Conservation (phyloP, 2,888 invertebrate species). For the Agrochola lota region DNA sequence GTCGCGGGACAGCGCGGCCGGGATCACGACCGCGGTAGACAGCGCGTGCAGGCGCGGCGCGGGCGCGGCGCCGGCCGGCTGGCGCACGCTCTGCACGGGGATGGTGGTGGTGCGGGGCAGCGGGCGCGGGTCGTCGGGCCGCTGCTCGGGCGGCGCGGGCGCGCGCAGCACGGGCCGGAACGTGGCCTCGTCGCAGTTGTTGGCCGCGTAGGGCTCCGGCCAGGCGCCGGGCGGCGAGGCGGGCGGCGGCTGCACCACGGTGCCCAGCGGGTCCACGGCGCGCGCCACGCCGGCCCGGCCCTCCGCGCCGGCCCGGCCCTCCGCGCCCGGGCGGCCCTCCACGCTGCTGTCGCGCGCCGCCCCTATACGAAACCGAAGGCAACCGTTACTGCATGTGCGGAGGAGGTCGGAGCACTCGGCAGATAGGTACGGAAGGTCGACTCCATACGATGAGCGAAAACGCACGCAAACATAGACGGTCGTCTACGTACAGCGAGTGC, state of each 20-base stretch:
- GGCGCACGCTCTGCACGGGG: slow-evolving; percentile 78
- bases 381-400: slow-evolving; percentile 86
- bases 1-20: slow-evolving; percentile 48
- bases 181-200: slow-evolving; percentile 92
- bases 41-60: slow-evolving; percentile 67
- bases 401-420: slow-evolving; percentile 57
- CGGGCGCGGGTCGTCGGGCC: slow-evolving; percentile 75
- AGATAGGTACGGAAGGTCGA: not conserved
- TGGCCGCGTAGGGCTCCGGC: slow-evolving; percentile 84
- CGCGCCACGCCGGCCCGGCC: slow-evolving; percentile 90
- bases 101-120: slow-evolving; percentile 83
- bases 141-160: slow-evolving; percentile 81
- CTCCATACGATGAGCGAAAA: slow-evolving; percentile 19
- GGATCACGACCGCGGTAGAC: slow-evolving; percentile 43
- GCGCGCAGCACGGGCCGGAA: slow-evolving; percentile 92
- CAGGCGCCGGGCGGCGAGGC: slow-evolving; percentile 84
- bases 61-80: slow-evolving; percentile 64
- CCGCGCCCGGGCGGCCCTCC: slow-evolving; percentile 66
- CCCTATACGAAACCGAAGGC: slow-evolving; percentile 96
- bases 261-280: slow-evolving; percentile 93
- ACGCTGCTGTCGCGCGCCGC: slow-evolving; percentile 80
- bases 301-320: slow-evolving; percentile 80
- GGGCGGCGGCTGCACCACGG: slow-evolving; percentile 74
- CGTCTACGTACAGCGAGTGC: not conserved
- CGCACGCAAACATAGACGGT: slow-evolving; percentile 25